phyloP scores from a whole-genome alignment of 2,797 vertebrate genomes.

The Yasuhikotakia modesta region DNA sequence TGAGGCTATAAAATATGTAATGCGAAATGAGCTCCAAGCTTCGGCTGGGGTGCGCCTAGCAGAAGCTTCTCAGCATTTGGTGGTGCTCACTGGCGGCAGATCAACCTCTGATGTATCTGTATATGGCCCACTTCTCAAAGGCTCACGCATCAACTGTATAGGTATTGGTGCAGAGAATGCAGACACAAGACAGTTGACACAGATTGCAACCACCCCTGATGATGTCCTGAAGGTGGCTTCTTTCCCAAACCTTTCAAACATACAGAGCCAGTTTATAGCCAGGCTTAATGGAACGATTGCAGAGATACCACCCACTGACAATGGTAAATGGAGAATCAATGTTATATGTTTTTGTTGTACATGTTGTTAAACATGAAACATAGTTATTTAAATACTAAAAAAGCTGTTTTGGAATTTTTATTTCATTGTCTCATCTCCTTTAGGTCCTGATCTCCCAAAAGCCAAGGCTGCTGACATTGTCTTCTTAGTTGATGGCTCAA shows the following conservation, averaged over 20 bases:
- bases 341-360: not conserved
- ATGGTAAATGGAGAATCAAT: conserved; percentile 65
- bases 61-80: conserved; percentile 91
- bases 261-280: conserved; percentile 73
- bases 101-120: conserved; percentile 82
- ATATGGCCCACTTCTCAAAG: conserved; percentile 76
- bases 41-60: conserved; percentile 82
- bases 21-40: conserved; percentile 81
- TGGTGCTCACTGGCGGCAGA: conserved; percentile 87
- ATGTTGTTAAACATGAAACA: not conserved
- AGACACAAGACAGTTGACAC: conserved; percentile 77
- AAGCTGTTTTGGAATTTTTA: conserved; percentile 14
- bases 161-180: conserved; percentile 80
- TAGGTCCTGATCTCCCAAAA: conserved; percentile 44
- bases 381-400: not conserved
- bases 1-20: conserved; percentile 84
- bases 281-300: conserved; percentile 66
- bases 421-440: conserved; percentile 1
- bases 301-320: not conserved
- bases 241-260: conserved; percentile 76
- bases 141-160: conserved; percentile 77
- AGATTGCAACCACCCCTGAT: conserved; percentile 74
- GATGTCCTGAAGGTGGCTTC: conserved; percentile 80
- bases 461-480: conserved; percentile 87
- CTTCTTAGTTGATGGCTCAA: conserved; percentile 94